Conservation (phyloP, 2,888 invertebrate genomes). For the Drosophila nr. perissopoda region DNA sequence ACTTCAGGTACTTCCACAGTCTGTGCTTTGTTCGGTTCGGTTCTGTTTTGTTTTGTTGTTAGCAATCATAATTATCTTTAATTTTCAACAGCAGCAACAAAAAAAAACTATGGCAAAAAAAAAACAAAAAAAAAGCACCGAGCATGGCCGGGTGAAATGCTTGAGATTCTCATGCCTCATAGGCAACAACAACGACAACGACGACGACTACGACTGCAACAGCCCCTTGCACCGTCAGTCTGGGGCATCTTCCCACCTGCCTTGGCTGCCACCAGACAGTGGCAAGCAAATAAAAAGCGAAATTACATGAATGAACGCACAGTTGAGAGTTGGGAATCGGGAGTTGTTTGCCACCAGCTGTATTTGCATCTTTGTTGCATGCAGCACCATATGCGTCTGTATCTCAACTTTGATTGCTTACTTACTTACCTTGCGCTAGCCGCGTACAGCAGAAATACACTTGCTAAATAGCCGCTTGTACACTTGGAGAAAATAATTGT, state of each 20-base stretch:
- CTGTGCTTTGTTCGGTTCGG: conserved; percentile 17
- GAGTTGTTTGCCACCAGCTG: conserved; percentile 9
- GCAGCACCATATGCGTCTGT: background rate
- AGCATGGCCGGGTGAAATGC: conserved; percentile 23
- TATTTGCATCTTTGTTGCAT: conserved; percentile 3
- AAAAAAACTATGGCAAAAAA: conserved; percentile 22
- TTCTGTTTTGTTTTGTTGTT: conserved; percentile 36
- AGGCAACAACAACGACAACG: conserved; percentile 10
- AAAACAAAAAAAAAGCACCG: background rate
- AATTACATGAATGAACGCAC: conserved; percentile 65
- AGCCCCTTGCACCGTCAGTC: conserved; percentile 8
- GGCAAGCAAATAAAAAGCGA: conserved; percentile 50
- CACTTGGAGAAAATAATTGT: background rate
- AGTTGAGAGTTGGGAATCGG: conserved; percentile 7
- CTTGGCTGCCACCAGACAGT: conserved; percentile 1
- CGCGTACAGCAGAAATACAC: background rate
- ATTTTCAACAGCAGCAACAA: conserved; percentile 44
- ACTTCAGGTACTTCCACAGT: conserved; percentile 33
- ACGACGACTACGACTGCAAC: background rate
- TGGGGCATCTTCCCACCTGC: background rate
- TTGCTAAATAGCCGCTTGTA: conserved; percentile 7
- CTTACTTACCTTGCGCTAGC: conserved; percentile 1
- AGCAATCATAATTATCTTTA: conserved; percentile 74
- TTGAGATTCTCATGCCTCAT: conserved; percentile 45
- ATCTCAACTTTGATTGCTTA: conserved; percentile 33